Percentiles rank a stretch among this genome's conserved stretches.
These are phyloP conservation scores for Notarius lentiginosus DNA, from an alignment of 2,113 vertebrate genomes.

Conservation along the genomic window DNA sequence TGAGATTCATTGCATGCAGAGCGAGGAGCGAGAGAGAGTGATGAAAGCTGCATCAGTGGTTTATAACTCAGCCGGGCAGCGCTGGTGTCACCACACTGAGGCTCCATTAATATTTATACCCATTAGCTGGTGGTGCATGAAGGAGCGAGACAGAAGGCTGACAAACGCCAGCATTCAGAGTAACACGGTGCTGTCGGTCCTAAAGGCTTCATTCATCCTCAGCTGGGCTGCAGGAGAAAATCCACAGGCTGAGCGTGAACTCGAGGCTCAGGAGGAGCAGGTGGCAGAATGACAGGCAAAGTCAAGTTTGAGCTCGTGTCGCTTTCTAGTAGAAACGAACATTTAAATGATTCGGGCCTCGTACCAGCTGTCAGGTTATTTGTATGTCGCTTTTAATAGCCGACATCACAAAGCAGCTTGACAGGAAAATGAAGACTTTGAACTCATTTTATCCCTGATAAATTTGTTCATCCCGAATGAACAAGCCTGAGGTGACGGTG, in stretches of 20 bases:
- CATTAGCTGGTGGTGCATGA: conserved; percentile 43
- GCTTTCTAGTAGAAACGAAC: neutral
- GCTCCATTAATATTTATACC: conserved; percentile 53
- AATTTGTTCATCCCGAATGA: no score
- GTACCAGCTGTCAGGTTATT: neutral
- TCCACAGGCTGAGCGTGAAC: neutral
- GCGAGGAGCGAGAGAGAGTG: conserved; percentile 3
- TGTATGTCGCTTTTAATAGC: no score
- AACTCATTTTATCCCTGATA: no score
- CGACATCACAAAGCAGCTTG: no score
- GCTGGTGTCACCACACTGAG: conserved; percentile 38
- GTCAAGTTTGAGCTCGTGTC: neutral
- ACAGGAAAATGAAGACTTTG: no score
- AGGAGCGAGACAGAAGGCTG: conserved; percentile 27
- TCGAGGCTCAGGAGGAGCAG: neutral
- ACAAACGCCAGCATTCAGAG: conserved; percentile 36
- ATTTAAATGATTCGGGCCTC: neutral
- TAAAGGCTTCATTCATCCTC: conserved; percentile 15
- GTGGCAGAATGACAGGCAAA: neutral
- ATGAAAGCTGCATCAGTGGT: conserved; percentile 36
- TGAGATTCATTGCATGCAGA: neutral
- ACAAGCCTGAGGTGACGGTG: no score
- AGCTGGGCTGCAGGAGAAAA: neutral
- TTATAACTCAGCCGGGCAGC: conserved; percentile 28
- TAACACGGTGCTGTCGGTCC: conserved; percentile 43